Evolutionary conservation across 2,888 invertebrate genomes (phyloP).

Genomic region (Leptothorax acervorum): DNA sequence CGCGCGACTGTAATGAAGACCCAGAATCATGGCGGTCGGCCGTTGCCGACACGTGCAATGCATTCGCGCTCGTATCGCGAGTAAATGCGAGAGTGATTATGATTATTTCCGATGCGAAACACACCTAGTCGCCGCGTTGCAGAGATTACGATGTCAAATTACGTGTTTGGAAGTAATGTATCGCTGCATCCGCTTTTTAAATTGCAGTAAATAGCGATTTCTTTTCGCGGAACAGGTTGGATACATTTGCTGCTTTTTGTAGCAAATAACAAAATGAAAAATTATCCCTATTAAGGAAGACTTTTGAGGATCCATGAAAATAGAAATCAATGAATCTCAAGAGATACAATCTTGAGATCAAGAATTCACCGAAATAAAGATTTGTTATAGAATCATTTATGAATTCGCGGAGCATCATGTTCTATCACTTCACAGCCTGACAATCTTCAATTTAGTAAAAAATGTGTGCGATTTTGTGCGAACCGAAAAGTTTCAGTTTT

Average conservation of each 20-base stretch:
- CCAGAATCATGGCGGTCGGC: background rate
- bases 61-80: constrained; percentile 27
- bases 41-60: constrained; percentile 31
- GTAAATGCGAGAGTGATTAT: constrained; percentile 16
- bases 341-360: background rate
- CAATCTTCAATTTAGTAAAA: background rate
- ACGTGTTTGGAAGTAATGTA: background rate
- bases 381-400: background rate
- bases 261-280: no score
- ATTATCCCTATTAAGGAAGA: background rate
- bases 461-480: background rate
- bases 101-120: constrained; percentile 33
- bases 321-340: background rate
- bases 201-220: background rate
- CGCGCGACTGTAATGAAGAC: constrained; percentile 17
- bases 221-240: background rate
- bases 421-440: background rate
- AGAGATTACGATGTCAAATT: constrained; percentile 13
- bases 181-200: background rate
- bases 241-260: background rate
- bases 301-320: background rate
- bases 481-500: background rate
- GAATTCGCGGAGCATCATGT: background rate
- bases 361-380: background rate
- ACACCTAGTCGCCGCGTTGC: background rate